A percentile compares a stretch with the other conserved stretches of the same genome.
phyloP scores from a whole-genome alignment of 1,140 invertebrate species.

The Harlomillsia oculata region DNA sequence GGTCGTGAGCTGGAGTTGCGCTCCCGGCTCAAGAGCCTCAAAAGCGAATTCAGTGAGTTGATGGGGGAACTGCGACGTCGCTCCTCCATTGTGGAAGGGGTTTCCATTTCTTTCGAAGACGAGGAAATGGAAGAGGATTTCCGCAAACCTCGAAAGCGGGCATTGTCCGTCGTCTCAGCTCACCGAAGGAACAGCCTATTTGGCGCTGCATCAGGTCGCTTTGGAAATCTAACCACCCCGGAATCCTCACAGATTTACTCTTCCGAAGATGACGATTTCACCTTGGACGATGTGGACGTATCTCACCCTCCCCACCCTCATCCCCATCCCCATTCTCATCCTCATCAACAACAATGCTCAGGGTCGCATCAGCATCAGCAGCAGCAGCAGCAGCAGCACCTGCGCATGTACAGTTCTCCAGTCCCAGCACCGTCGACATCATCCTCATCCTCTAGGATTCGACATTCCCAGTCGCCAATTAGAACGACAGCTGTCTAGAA shows the following conservation, averaged over 20 bases:
- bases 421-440: neutral
- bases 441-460: neutral
- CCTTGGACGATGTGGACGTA: no score
- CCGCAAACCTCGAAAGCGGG: slow-evolving; percentile 38
- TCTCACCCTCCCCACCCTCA: neutral
- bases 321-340: neutral
- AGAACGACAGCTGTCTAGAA: slow-evolving; percentile 32
- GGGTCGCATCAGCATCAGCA: no score
- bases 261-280: no score
- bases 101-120: slow-evolving; percentile 34
- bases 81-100: slow-evolving; percentile 42
- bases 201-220: slow-evolving; percentile 5
- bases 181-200: slow-evolving; percentile 27
- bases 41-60: slow-evolving; percentile 47
- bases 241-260: slow-evolving; percentile 27
- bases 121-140: slow-evolving; percentile 36
- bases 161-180: slow-evolving; percentile 34
- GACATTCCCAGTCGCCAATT: slow-evolving; percentile 23
- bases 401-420: slow-evolving; percentile 2
- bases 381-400: neutral
- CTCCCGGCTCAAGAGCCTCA: slow-evolving; percentile 44
- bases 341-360: neutral
- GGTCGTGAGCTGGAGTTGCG: slow-evolving; percentile 37
- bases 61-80: slow-evolving; percentile 44
- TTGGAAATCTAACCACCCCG: slow-evolving; percentile 17